phyloP scores from a whole-genome alignment of 2,888 invertebrate genomes.

The Capitulum mitella region DNA sequence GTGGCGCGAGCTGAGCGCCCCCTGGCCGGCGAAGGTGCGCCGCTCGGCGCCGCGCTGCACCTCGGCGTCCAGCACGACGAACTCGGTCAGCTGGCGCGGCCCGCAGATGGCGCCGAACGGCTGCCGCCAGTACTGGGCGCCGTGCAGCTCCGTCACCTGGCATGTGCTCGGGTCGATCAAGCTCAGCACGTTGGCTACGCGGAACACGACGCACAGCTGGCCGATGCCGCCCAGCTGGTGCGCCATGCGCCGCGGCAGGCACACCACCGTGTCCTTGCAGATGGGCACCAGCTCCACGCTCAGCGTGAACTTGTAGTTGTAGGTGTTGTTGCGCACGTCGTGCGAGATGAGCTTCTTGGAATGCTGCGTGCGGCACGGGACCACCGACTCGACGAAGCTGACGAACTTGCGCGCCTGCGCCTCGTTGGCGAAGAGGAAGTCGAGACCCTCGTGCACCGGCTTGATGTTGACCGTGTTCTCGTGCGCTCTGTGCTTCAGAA shows the following conservation, averaged over 20 bases:
- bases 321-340: constrained; percentile 91
- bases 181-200: constrained; percentile 83
- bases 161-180: constrained; percentile 84
- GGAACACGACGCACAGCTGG: constrained; percentile 75
- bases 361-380: constrained; percentile 79
- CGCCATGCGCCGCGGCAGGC: constrained; percentile 75
- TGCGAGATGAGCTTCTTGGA: constrained; percentile 95
- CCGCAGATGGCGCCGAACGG: constrained; percentile 82
- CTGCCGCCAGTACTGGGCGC: constrained; percentile 72
- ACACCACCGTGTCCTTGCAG: constrained; percentile 88
- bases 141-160: constrained; percentile 70
- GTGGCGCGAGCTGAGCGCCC: constrained; percentile 30
- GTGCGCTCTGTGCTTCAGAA: constrained; percentile 91
- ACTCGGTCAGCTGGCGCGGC: constrained; percentile 84
- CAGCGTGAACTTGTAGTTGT: constrained; percentile 88
- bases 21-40: constrained; percentile 22
- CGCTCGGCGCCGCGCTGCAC: constrained; percentile 3
- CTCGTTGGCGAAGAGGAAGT: constrained; percentile 87
- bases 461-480: constrained; percentile 82
- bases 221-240: constrained; percentile 80
- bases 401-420: constrained; percentile 89
- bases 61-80: constrained; percentile 80
- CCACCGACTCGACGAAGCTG: constrained; percentile 77
- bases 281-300: constrained; percentile 93
- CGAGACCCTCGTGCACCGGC: constrained; percentile 77